phyloP scores from a whole-genome alignment of 2,113 vertebrate species.

The Apaloderma vittatum region DNA sequence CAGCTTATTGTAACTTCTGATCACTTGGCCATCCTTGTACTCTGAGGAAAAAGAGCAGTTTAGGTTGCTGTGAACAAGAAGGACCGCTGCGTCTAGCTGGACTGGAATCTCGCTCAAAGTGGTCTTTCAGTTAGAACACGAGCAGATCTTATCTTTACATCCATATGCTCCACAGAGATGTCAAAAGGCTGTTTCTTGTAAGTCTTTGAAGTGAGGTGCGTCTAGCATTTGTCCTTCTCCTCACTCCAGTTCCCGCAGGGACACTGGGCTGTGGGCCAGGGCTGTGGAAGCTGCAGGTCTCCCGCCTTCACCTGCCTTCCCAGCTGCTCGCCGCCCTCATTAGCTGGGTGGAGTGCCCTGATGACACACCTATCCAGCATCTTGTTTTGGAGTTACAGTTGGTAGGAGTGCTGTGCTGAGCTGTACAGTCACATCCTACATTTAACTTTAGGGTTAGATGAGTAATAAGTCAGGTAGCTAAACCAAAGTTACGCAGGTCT shows the following conservation, averaged over 20 bases:
- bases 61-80: neutral
- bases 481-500: neutral
- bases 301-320: neutral
- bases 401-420: neutral
- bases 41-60: neutral
- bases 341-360: neutral
- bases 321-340: neutral
- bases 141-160: neutral
- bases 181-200: neutral
- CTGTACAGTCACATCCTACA: slow-evolving; percentile 25
- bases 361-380: slow-evolving; percentile 35
- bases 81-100: neutral
- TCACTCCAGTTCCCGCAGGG: neutral
- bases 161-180: neutral
- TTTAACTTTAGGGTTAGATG: slow-evolving; percentile 10
- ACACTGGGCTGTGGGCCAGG: neutral
- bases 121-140: neutral
- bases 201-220: neutral
- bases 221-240: neutral
- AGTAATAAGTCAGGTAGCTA: neutral
- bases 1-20: neutral
- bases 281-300: neutral
- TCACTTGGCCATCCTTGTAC: neutral
- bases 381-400: slow-evolving; percentile 47
- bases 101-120: neutral